Evolutionary conservation across 2,797 vertebrate species (phyloP).

Genomic region (Poecilia velifera): DNA sequence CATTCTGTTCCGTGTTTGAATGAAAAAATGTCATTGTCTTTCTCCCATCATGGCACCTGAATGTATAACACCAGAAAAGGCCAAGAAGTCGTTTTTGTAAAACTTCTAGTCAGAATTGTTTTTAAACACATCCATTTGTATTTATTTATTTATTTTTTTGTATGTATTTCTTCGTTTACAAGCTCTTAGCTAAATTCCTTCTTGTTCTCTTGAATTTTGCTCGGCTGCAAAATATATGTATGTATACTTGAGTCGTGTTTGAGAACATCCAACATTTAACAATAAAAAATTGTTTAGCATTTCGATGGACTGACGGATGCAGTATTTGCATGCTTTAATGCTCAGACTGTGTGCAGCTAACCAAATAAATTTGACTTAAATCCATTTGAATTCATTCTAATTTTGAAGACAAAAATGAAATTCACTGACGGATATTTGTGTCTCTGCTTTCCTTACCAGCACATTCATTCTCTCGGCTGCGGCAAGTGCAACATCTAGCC

Average conservation of each 20-base stretch:
- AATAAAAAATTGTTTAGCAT: neutral
- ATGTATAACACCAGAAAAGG: neutral
- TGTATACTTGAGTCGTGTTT: neutral
- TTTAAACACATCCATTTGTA: neutral
- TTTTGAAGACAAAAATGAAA: neutral
- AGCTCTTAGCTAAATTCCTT: neutral
- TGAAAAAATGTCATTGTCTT: neutral
- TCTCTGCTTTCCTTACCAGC: constrained; percentile 71
- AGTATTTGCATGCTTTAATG: neutral
- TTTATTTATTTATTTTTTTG: neutral
- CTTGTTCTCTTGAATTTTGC: neutral
- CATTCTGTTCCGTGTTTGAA: neutral
- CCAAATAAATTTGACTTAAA: neutral
- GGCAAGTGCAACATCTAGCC: constrained; percentile 75
- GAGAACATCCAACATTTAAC: neutral
- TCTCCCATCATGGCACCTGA: neutral
- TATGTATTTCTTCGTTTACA: neutral
- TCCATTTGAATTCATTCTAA: neutral
- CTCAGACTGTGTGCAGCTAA: neutral
- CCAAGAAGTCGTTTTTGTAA: neutral
- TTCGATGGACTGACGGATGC: neutral
- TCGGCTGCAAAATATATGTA: neutral
- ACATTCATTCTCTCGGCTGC: constrained; percentile 80
- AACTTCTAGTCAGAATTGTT: neutral
- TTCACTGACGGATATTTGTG: neutral